Base-by-base conservation (phyloP, 2,888 invertebrate species). In the Napeogenes sylphis region DNA sequence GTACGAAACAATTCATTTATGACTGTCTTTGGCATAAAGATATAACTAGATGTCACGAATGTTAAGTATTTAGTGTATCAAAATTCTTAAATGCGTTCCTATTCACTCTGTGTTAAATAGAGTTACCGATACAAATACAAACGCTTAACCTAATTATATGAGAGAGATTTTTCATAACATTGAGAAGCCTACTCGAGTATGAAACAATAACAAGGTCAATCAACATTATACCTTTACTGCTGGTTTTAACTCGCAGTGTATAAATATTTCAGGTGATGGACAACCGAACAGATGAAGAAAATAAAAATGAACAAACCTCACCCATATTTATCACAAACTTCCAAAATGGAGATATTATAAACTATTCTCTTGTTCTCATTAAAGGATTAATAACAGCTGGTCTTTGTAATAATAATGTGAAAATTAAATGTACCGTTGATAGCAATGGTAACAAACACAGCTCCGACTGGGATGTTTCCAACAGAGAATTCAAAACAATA, bases 401-500 rank as follows among this genome's bases (percentile, higher is more conserved):
- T 51, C 83, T 84, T 75, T 82, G 83, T 47, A 88, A 84, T 66
- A 84, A 83, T 67, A 78, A 86, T 68, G 87, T 86, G 58, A 85
- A 87, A 77, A 70, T 91, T 70, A 71, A 77, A 67, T 91, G 92
- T 72, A 83, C 79, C 45, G 78, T 90, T 46, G 85, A 84, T 63
- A 82, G 78, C 70, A 85, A 82, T 70, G 83, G 85, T 67, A 77
- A 83, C 66, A 85, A 86, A 70, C 78, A 77, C 55, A 83, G 80
- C 64, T 81, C 91, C 14, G 83, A 91, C 70, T 94, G 94, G 94
- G 92, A 92, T 67, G 87, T 94, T 54, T 81, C 91, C 58, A 92
- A 93, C 69, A 93, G 93, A 46, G 93, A 93, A 74, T 96, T 96
- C 77, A 95, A 95, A 82, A 91, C 92, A 38, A 81, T 96, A 62